Conservation (phyloP, 2,888 invertebrate genomes). For the Papilio demoleus region DNA sequence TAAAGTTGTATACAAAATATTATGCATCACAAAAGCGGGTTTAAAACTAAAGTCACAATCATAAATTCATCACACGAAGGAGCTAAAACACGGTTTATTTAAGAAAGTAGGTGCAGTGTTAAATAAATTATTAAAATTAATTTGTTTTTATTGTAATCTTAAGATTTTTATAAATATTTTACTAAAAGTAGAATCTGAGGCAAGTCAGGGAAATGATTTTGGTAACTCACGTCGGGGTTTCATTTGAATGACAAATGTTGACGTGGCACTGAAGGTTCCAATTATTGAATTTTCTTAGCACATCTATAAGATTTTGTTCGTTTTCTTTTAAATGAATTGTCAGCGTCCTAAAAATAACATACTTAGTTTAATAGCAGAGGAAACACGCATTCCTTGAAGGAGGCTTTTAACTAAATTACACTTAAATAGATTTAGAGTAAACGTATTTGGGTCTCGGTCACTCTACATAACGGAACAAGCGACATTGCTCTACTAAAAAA, state of each 20-base stretch:
- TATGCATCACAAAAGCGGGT: neutral
- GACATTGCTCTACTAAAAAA: neutral
- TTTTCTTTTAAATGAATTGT: neutral
- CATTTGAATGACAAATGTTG: conserved; percentile 60
- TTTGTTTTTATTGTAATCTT: no score
- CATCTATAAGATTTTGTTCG: neutral
- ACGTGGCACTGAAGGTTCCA: conserved; percentile 10
- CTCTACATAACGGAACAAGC: neutral
- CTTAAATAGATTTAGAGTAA: conserved; percentile 2
- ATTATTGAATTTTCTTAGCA: conserved; percentile 3
- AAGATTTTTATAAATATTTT: neutral
- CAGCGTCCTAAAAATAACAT: neutral
- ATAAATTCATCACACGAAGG: neutral
- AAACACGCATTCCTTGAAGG: neutral
- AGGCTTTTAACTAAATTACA: conserved; percentile 7
- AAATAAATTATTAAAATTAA: neutral
- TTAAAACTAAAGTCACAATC: neutral
- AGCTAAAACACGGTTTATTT: no score
- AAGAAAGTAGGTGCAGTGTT: no score
- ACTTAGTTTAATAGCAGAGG: neutral
- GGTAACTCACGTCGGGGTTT: conserved; percentile 33
- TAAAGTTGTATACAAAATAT: neutral
- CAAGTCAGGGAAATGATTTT: neutral
- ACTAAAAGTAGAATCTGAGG: neutral
- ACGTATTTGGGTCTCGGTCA: conserved; percentile 1